Conservation (phyloP, 23 tunicate species). For the Diplosoma virens region DNA sequence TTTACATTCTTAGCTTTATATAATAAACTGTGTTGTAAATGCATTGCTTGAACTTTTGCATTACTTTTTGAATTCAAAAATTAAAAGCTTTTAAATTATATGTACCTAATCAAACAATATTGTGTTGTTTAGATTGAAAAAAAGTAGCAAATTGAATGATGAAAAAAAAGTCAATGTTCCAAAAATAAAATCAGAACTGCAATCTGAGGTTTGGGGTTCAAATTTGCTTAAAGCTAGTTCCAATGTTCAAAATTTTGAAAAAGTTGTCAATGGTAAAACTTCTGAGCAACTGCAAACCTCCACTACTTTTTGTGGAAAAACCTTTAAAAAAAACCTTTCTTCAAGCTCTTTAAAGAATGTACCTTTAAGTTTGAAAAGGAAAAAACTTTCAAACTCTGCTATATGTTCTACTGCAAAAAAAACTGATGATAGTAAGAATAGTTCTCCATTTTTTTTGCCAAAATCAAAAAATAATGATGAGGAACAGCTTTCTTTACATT, state of each 20-base stretch:
- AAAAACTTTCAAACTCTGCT: not conserved
- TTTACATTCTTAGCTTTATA: too few relatives aligned
- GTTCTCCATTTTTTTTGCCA: too few relatives aligned
- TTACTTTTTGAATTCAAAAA: too few relatives aligned
- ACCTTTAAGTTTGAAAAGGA: not conserved
- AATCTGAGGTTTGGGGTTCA: conserved; percentile 45
- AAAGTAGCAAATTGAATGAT: too few relatives aligned
- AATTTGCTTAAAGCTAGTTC: conserved; percentile 48
- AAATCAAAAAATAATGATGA: not conserved
- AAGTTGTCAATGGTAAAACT: not conserved
- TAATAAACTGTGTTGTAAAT: too few relatives aligned
- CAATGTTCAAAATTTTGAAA: not conserved
- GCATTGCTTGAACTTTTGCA: too few relatives aligned
- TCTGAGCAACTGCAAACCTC: not conserved
- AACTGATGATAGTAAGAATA: too few relatives aligned
- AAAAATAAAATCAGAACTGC: not conserved
- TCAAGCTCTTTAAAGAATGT: not conserved
- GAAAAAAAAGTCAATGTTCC: not conserved
- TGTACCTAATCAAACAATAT: too few relatives aligned
- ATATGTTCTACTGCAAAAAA: not conserved
- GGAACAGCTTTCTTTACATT: too few relatives aligned
- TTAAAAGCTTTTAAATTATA: too few relatives aligned
- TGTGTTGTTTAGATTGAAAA: too few relatives aligned
- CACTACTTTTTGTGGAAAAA: conserved; percentile 28
- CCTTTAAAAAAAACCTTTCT: conserved; percentile 37